phyloP scores from a whole-genome alignment of 2,888 invertebrate species.

The Furcula furcula region DNA sequence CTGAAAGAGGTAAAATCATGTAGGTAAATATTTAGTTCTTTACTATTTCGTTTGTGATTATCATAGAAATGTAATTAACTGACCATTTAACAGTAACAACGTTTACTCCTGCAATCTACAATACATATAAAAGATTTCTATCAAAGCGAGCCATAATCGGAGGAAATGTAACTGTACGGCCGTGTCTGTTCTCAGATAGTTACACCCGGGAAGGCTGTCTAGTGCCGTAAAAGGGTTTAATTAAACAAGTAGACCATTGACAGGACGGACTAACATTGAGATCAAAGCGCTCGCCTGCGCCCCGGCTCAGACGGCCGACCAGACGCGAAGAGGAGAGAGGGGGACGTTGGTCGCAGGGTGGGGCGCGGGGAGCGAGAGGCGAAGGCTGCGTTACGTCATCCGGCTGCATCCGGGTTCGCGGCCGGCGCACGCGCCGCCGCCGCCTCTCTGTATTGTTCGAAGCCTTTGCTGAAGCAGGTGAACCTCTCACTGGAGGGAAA shows the following conservation, averaged over 20 bases:
- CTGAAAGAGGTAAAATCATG: too few species aligned
- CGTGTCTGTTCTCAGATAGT: conserved; percentile 20
- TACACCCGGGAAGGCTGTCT: conserved; percentile 20
- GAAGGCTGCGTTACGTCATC: conserved; percentile 74
- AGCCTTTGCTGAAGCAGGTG: conserved; percentile 20
- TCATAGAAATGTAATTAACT: conserved; percentile 2
- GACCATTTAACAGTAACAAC: conserved; percentile 9
- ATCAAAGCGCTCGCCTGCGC: conserved; percentile 43
- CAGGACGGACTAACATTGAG: conserved; percentile 36
- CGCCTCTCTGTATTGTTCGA: conserved; percentile 37
- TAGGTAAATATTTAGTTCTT: too few species aligned
- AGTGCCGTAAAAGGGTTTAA: conserved; percentile 44
- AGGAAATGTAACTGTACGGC: conserved; percentile 22
- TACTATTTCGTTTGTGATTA: too few species aligned
- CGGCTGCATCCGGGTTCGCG: conserved; percentile 77
- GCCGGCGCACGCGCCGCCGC: conserved; percentile 64
- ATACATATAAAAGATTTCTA: conserved; percentile 17
- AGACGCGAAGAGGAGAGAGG: conserved; percentile 54
- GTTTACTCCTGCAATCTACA: conserved; percentile 12
- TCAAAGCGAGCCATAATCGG: conserved; percentile 14
- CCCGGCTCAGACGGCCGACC: conserved; percentile 63
- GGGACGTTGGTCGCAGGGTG: conserved; percentile 24
- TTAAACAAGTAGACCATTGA: conserved; percentile 37
- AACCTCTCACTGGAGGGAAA: conserved; percentile 7
- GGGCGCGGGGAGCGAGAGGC: conserved; percentile 29